phyloP scores from a whole-genome alignment of 2,113 vertebrate genomes.

The Sinocyclocheilus maitianheensis region DNA sequence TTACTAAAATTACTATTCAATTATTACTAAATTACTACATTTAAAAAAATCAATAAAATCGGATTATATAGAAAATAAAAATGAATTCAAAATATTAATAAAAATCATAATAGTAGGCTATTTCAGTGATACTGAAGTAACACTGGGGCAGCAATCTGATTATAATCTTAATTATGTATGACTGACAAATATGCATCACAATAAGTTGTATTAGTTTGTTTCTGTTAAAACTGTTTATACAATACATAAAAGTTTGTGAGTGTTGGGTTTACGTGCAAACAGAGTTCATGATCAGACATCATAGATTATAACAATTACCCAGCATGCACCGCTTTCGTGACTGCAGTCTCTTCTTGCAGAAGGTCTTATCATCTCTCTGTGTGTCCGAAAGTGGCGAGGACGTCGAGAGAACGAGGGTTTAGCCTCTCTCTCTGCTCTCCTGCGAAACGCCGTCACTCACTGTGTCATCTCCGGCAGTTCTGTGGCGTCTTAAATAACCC shows the following conservation, averaged over 20 bases:
- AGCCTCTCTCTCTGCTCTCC: not conserved
- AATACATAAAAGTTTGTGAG: not conserved
- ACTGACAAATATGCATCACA: not conserved
- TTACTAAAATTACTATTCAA: no score
- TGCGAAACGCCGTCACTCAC: not conserved
- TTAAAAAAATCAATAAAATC: no score
- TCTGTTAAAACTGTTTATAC: no score
- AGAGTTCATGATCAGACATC: not conserved
- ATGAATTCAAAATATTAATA: no score
- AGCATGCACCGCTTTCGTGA: not conserved
- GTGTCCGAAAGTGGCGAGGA: not conserved
- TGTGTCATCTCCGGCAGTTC: constrained; percentile 24
- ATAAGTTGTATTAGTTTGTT: not conserved
- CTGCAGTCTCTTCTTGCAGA: not conserved
- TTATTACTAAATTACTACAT: no score
- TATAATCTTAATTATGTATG: no score
- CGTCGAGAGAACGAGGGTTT: not conserved
- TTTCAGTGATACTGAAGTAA: no score
- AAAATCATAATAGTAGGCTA: no score
- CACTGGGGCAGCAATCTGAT: no score
- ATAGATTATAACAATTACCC: not conserved
- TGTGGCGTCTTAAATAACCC: constrained; percentile 12
- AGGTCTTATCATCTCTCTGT: not conserved
- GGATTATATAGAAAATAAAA: no score
- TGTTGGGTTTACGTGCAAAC: not conserved